Conservation (phyloP, 2,888 invertebrate species). For the Theretra japonica region DNA sequence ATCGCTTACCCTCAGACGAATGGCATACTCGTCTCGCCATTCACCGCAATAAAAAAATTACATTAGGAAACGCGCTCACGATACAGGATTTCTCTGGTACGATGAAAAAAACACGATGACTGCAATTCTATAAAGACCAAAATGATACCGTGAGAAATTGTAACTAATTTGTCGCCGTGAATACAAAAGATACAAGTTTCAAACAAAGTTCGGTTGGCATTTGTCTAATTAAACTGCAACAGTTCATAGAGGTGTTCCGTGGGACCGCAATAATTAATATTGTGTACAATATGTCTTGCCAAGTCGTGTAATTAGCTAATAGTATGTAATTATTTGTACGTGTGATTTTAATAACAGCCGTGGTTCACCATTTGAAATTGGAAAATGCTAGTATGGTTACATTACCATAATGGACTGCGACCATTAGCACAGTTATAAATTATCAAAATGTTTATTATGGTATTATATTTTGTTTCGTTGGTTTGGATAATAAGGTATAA, state of each 20-base stretch:
- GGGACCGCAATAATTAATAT: constrained; percentile 19
- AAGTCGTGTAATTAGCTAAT: constrained; percentile 3
- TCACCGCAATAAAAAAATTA: too few relatives aligned
- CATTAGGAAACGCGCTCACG: too few relatives aligned
- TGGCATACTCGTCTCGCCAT: too few relatives aligned
- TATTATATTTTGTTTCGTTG: too few relatives aligned
- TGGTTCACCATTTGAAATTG: too few relatives aligned
- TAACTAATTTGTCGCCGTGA: background rate
- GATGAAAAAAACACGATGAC: background rate
- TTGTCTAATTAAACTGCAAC: constrained; percentile 27
- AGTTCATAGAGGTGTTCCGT: constrained; percentile 18
- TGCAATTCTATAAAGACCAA: background rate
- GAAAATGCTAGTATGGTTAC: too few relatives aligned
- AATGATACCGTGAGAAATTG: constrained; percentile 12
- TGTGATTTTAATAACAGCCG: background rate
- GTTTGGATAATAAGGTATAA: too few relatives aligned
- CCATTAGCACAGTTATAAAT: too few relatives aligned
- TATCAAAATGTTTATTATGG: too few relatives aligned
- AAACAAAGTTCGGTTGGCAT: constrained; percentile 1
- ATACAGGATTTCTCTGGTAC: too few relatives aligned
- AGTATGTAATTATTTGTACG: background rate
- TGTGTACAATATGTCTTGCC: constrained; percentile 11
- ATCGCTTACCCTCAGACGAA: too few relatives aligned
- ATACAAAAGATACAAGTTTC: background rate
- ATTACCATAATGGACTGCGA: too few relatives aligned